Base-by-base conservation (phyloP, 2,797 vertebrate species). In the Aldrovandia affinis region DNA sequence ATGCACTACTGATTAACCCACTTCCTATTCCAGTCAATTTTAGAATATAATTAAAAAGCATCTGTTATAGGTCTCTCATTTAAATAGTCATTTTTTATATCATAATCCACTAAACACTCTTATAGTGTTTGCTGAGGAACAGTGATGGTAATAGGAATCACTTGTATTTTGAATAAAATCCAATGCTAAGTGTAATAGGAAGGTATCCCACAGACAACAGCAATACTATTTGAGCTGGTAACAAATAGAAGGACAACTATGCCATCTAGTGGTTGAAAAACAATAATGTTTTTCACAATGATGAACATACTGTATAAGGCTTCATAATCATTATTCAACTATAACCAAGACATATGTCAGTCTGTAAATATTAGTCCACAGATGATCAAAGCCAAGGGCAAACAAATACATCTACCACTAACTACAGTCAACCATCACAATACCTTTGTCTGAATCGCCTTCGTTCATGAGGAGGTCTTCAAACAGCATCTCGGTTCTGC, bases 401-500 rank as follows among this genome's bases (percentile, higher is more conserved):
- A 25, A 7, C 12, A 75, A 57, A 54, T 80, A 20, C 5, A 22
- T n/a, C 15, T 52, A 54, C 14, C 39, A 75, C 33, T 39, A 42
- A 10, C 22, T n/a, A n/a, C n/a, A n/a, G n/a, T n/a, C n/a, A n/a
- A n/a, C n/a, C n/a, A 22, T 68, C 42, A 54, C 52, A 52, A 36
- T 95, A 96, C 94, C 90, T 92, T 94, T 94, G 88, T 90, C 88
- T 82, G 84, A 91, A 91, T 92, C 91, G 73, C 87, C 90, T 88
- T 96, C 95, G 88, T 94, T 95, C 86, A 96, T 90, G 84, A 93
- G 90, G 80, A 97, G 92, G 89, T 99, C 98, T 88, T 99, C 98
- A 92, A 98, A 95, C 2, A 97, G 90, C 92, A 98, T 96, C 92
- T 97, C 96, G 93, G 97, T 96, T 77, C 98, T 96, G 75, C 95